Base-by-base conservation (phyloP, 2,888 invertebrate genomes). In the Drosophila hamatofila region DNA sequence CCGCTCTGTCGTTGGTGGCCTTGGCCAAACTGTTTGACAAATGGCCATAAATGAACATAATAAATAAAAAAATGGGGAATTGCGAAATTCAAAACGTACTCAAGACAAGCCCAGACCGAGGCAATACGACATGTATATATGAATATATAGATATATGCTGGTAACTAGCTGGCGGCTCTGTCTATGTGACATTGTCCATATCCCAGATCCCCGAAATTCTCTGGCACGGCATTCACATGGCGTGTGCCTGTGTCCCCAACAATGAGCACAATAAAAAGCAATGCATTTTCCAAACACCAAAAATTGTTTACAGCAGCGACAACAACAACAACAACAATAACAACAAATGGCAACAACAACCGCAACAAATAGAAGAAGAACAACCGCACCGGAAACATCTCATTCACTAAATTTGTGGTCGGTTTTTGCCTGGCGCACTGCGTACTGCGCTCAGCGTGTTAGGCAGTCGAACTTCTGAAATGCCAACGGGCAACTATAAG, bases 331-430 rank as follows among this genome's bases (percentile, higher is more conserved):
- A 57, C 69, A 62, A 39, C 52, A 58, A 27, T 52, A 55, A 48
- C 75, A 64, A 41, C 49, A 68, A 65, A 25, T 39, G 30, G 37
- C 65, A 59, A 59, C 62, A 49, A 37, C 54, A 55, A 25, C 65
- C 66, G 37, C 44, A 68, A 55, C 54, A 66, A 56, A 54, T 57
- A 72, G 69, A 60, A 72, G 75, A 80, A 75, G 73, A 78, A 87
- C 90, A 84, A 90, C 90, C 87, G 84, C 89, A 89, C 79, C 90
- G 90, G 89, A 90, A 89, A 88, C 89, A 89, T 88, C 90, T 89
- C 90, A 89, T 89, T 90, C 90, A 89, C 90, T 88, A 86, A 89
- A 89, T 89, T 90, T 88, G 89, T 84, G 90, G 90, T 86, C 86
- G 81, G 72, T 80, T 82, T 78, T 77, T 83, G 87, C 87, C 80